Evolutionary conservation across 2,888 invertebrate species (phyloP).

Genomic region (Apamea epomidion): DNA sequence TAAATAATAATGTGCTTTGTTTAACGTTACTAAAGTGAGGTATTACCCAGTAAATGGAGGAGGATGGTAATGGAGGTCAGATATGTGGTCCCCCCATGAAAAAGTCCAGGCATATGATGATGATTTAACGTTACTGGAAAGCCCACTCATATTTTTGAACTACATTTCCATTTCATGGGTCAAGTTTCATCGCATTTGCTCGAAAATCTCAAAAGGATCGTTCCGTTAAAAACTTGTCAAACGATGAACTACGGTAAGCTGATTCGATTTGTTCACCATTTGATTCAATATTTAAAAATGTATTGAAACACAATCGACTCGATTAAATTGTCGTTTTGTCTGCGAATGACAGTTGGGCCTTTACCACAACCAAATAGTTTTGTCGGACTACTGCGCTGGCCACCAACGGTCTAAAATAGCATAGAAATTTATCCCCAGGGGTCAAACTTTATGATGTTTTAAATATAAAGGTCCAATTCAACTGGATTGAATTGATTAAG

Average conservation of each 20-base stretch:
- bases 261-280: slow-evolving; percentile 5
- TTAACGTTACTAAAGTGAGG: background rate
- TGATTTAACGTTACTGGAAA: too few relatives aligned
- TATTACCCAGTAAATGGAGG: background rate
- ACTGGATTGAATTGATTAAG: slow-evolving; percentile 8
- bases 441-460: slow-evolving; percentile 19
- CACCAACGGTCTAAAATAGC: slow-evolving; percentile 1
- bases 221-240: background rate
- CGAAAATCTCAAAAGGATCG: background rate
- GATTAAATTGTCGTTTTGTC: slow-evolving; percentile 34
- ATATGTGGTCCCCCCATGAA: background rate
- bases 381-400: slow-evolving; percentile 2
- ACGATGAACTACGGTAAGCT: background rate
- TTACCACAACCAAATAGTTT: slow-evolving; percentile 35
- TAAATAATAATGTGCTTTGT: background rate
- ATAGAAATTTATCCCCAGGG: background rate
- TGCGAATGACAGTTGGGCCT: slow-evolving; percentile 34
- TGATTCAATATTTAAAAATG: slow-evolving; percentile 25
- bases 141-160: background rate
- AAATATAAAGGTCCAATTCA: background rate
- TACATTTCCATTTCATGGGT: background rate
- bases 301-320: slow-evolving; percentile 31
- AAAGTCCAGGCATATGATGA: too few relatives aligned
- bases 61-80: background rate
- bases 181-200: background rate